A percentile compares a stretch with the other conserved stretches of the same genome.
These are phyloP conservation scores for Collichthys lucidus DNA, from an alignment of 2,113 vertebrate genomes.

Conservation along the genomic window DNA sequence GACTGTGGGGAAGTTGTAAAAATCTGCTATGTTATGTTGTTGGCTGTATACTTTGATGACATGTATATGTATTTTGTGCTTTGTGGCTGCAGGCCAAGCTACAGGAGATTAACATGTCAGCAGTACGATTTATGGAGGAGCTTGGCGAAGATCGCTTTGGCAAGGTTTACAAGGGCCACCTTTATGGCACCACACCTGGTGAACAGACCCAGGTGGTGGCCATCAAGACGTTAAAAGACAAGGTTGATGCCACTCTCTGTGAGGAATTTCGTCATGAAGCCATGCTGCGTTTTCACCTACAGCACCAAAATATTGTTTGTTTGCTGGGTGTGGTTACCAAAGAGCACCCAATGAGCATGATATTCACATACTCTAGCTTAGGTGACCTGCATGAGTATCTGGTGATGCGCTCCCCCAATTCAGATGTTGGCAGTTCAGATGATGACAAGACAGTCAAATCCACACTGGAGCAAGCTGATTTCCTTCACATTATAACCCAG, in stretches of 20 bases:
- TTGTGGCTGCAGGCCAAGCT: conserved; percentile 87
- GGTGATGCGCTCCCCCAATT: conserved; percentile 95
- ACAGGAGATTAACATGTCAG: conserved; percentile 93
- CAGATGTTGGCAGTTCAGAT: conserved; percentile 94
- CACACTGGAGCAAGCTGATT: conserved; percentile 93
- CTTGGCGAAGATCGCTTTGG: conserved; percentile 96
- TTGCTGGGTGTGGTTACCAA: conserved; percentile 93
- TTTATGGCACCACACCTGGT: conserved; percentile 90
- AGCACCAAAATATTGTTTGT: conserved; percentile 94
- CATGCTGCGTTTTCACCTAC: conserved; percentile 88
- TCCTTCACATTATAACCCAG: conserved; percentile 93
- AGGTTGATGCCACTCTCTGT: conserved; percentile 89
- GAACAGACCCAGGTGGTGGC: conserved; percentile 94
- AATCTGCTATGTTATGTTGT: conserved; percentile 14
- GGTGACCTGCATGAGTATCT: conserved; percentile 96
- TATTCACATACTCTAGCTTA: conserved; percentile 92
- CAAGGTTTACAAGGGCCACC: conserved; percentile 96
- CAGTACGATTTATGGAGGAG: conserved; percentile 95
- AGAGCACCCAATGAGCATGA: conserved; percentile 95
- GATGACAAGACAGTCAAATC: conserved; percentile 95
- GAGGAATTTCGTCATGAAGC: conserved; percentile 97
- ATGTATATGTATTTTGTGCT: conserved; percentile 24
- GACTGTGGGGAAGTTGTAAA: neutral
- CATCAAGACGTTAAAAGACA: conserved; percentile 97
- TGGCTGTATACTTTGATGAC: conserved; percentile 20